Evolutionary conservation across 2,113 vertebrate species (phyloP).

Genomic region (Podilymbus podiceps): DNA sequence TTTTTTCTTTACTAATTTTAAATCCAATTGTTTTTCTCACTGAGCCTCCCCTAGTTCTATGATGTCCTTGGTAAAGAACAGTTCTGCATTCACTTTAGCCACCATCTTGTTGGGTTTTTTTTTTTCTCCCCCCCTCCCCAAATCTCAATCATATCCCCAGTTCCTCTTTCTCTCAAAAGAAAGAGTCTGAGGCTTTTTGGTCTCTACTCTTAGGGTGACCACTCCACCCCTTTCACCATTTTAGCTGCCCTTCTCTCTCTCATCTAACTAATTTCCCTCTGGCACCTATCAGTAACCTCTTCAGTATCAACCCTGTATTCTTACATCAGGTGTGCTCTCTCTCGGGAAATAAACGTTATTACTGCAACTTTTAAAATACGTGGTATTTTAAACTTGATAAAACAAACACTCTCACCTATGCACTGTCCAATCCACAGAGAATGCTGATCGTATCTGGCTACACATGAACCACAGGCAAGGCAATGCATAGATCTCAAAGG

Average conservation of each 20-base stretch:
- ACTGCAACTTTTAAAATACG: background rate
- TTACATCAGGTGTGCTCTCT: background rate
- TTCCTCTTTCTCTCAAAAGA: background rate
- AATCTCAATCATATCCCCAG: background rate
- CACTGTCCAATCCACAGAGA: conserved; percentile 90
- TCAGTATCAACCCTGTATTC: background rate
- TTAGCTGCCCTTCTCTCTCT: background rate
- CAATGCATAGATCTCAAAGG: conserved; percentile 89
- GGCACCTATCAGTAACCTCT: background rate
- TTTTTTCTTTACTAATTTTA: background rate
- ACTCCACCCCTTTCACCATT: background rate
- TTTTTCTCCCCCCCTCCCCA: background rate
- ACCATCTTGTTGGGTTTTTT: background rate
- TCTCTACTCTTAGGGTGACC: background rate
- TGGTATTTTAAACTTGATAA: background rate
- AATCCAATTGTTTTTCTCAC: background rate
- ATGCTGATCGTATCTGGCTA: conserved; percentile 92
- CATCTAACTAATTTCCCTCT: background rate
- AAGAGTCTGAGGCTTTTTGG: background rate
- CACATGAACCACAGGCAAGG: conserved; percentile 83
- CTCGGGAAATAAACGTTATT: background rate
- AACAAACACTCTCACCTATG: conserved; percentile 75
- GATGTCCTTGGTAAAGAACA: background rate
- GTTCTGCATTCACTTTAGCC: background rate
- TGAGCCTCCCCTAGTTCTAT: background rate